phyloP scores from a whole-genome alignment of 1,140 invertebrate genomes.

The Eciton burchellii region DNA sequence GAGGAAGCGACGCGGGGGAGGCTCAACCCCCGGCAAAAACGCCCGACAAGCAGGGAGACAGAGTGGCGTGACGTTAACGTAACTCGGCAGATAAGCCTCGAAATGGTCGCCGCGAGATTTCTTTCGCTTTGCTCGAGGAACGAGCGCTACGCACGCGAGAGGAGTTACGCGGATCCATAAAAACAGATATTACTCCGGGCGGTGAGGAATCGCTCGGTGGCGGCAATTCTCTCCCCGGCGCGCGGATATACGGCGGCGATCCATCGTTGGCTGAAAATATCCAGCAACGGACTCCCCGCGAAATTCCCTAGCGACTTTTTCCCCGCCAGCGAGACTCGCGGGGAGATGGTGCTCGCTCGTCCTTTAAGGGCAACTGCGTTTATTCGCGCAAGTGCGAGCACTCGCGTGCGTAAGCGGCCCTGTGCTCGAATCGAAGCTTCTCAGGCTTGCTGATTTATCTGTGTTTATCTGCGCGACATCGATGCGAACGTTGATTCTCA shows the following conservation, averaged over 20 bases:
- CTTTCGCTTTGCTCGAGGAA: slow-evolving; percentile 13
- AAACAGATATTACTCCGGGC: slow-evolving; percentile 43
- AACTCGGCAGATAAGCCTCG: slow-evolving; percentile 51
- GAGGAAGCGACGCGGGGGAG: slow-evolving; percentile 27
- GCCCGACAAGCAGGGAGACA: slow-evolving; percentile 42
- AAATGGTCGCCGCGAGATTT: slow-evolving; percentile 42
- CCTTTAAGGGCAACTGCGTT: background rate
- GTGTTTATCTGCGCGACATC: no score
- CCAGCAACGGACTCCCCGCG: background rate
- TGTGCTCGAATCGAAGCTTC: background rate
- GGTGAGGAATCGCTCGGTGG: slow-evolving; percentile 33
- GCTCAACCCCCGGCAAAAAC: slow-evolving; percentile 31
- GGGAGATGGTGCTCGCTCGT: background rate
- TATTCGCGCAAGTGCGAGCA: no score
- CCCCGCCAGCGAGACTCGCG: no score
- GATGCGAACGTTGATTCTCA: slow-evolving; percentile 7
- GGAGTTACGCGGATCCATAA: slow-evolving; percentile 32
- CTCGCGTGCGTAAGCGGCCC: background rate
- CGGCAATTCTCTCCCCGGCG: background rate
- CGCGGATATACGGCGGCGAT: background rate
- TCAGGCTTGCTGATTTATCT: no score
- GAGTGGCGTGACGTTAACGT: slow-evolving; percentile 52
- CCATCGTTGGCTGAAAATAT: slow-evolving; percentile 37
- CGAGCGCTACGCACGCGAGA: slow-evolving; percentile 11
- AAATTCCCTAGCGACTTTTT: background rate